Percentiles rank a stretch among this genome's conserved stretches.
Evolutionary conservation across 2,888 invertebrate genomes (phyloP).

Genomic region (Drosophila subsilvestris): DNA sequence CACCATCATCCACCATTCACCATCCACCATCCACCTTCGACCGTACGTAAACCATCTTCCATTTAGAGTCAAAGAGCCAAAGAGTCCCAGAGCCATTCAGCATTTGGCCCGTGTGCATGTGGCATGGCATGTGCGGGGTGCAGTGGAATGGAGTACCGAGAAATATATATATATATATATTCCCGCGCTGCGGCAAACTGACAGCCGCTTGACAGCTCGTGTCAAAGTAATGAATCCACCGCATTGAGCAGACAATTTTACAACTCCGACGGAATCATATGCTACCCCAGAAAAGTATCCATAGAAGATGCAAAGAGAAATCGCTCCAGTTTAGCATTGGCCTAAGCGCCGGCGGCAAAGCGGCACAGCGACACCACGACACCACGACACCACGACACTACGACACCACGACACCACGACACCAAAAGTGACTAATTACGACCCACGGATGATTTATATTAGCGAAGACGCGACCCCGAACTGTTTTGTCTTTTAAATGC

Average conservation of each 20-base stretch:
- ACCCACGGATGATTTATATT: conserved; percentile 77
- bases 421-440: conserved; percentile 79
- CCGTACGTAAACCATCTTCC: conserved; percentile 1
- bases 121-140: conserved; percentile 8
- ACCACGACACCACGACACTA: conserved; percentile 15
- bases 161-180: conserved; percentile 54
- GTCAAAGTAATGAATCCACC: conserved; percentile 83
- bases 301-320: conserved; percentile 67
- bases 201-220: conserved; percentile 82
- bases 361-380: not conserved
- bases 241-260: conserved; percentile 81
- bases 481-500: conserved; percentile 64
- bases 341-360: conserved; percentile 42
- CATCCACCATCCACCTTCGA: conserved; percentile 65
- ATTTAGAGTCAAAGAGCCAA: not conserved
- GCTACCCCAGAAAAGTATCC: conserved; percentile 7
- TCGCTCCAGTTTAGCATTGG: conserved; percentile 75
- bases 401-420: conserved; percentile 3
- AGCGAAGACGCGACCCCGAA: conserved; percentile 53
- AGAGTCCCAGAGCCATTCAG: conserved; percentile 8
- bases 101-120: conserved; percentile 12
- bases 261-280: conserved; percentile 53
- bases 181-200: conserved; percentile 75
- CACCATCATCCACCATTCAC: conserved; percentile 66
- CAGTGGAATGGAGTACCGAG: not conserved